Evolutionary conservation across 2,113 vertebrate species (phyloP).

Genomic region (Aptenodytes patagonicus): DNA sequence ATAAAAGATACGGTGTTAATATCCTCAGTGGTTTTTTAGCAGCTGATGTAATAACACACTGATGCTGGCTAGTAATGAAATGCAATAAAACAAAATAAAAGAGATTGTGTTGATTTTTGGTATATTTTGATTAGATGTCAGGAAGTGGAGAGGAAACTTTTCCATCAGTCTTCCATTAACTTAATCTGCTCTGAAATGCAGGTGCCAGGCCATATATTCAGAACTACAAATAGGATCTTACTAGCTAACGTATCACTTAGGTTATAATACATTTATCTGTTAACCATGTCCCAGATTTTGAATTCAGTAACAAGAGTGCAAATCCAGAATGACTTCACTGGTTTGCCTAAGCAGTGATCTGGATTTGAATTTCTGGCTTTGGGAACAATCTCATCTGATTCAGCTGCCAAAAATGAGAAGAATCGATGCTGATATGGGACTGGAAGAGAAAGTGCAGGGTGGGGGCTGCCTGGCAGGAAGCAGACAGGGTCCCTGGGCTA

Average conservation of each 20-base stretch:
- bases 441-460: background rate
- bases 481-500: background rate
- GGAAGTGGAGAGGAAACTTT: background rate
- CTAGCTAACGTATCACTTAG: background rate
- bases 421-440: background rate
- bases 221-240: background rate
- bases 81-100: background rate
- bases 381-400: background rate
- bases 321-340: background rate
- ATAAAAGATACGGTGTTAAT: background rate
- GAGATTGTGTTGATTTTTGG: background rate
- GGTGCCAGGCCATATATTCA: background rate
- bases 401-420: background rate
- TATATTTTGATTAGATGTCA: background rate
- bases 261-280: background rate
- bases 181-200: background rate
- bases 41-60: background rate
- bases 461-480: background rate
- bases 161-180: background rate
- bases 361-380: background rate
- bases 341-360: background rate
- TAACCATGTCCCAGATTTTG: background rate
- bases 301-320: background rate
- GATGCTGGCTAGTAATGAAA: background rate
- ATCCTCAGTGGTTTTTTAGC: background rate